Percentiles rank a stretch among this genome's conserved stretches.
These are phyloP conservation scores for Myxocyprinus asiaticus DNA, from an alignment of 2,113 vertebrate genomes.

Conservation along the genomic window DNA sequence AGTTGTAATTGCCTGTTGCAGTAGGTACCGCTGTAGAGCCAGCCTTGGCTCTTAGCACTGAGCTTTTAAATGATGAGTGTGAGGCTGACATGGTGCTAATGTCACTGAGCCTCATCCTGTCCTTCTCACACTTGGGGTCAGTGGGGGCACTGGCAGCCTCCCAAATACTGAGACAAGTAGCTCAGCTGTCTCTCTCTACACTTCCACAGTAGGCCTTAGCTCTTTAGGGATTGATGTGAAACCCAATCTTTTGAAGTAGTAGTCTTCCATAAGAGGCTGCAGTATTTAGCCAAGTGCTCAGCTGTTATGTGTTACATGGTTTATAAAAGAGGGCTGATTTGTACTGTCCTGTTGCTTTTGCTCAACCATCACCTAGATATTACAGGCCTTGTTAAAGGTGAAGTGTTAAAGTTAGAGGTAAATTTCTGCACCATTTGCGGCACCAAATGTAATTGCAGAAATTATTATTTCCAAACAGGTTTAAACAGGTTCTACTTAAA, in stretches of 20 bases:
- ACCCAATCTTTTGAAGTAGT: slow-evolving; percentile 12
- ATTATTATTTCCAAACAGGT: too few relatives aligned
- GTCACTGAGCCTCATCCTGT: slow-evolving; percentile 15
- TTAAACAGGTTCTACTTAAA: too few relatives aligned
- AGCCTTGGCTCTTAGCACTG: slow-evolving; percentile 12
- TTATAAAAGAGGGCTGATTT: neutral
- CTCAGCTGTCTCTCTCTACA: neutral
- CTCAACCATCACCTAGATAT: neutral
- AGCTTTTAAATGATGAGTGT: slow-evolving; percentile 1
- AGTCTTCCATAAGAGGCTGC: slow-evolving; percentile 17
- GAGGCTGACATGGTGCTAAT: slow-evolving; percentile 17
- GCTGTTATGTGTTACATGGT: slow-evolving; percentile 29
- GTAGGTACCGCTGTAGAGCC: neutral
- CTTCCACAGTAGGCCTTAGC: neutral
- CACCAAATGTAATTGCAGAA: too few relatives aligned
- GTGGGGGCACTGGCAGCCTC: slow-evolving; percentile 3
- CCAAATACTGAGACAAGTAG: slow-evolving; percentile 29
- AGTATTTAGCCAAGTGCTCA: slow-evolving; percentile 29
- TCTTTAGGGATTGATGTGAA: slow-evolving; percentile 37
- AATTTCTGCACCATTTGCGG: too few relatives aligned
- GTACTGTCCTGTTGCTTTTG: neutral
- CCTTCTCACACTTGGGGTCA: slow-evolving; percentile 13
- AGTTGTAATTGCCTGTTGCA: slow-evolving; percentile 24
- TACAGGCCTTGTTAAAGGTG: too few relatives aligned
- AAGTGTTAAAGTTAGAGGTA: too few relatives aligned